Evolutionary conservation across 2,797 vertebrate genomes (phyloP).

Genomic region (Gymnodraco acuticeps): DNA sequence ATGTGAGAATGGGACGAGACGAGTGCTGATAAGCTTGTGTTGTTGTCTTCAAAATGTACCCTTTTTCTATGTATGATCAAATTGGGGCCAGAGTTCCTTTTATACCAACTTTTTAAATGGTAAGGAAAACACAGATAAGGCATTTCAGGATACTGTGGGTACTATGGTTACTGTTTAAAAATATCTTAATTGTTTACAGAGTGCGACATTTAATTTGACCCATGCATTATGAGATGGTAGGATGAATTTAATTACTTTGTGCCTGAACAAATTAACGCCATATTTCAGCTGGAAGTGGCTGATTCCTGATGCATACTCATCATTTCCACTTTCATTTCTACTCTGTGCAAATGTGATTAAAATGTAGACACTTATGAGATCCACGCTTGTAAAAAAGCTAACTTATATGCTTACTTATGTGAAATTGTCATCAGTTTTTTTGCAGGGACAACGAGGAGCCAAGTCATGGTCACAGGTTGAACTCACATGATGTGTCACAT

Average conservation of each 20-base stretch:
- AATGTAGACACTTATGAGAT: conserved; percentile 8
- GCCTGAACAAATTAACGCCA: conserved; percentile 48
- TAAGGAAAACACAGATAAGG: neutral
- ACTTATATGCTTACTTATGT: too few relatives aligned
- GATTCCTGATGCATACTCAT: conserved; percentile 34
- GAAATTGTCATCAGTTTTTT: too few relatives aligned
- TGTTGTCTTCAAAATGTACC: neutral
- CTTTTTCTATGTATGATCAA: neutral
- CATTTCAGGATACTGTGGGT: conserved; percentile 11
- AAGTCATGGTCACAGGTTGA: conserved; percentile 70
- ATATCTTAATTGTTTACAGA: neutral
- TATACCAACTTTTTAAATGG: neutral
- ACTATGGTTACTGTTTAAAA: conserved; percentile 21
- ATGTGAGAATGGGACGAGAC: conserved; percentile 17
- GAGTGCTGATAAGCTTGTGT: conserved; percentile 20
- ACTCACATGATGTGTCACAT: conserved; percentile 73
- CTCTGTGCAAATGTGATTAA: conserved; percentile 39
- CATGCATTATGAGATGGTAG: conserved; percentile 22
- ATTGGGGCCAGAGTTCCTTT: neutral
- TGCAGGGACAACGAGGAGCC: neutral
- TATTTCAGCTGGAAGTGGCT: conserved; percentile 16
- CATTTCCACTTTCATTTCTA: conserved; percentile 25
- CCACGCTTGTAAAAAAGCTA: conserved; percentile 5
- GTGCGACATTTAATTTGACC: conserved; percentile 34
- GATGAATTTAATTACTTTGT: conserved; percentile 48